phyloP scores from a whole-genome alignment of 2,888 invertebrate species.

The Prionchulus punctatus region DNA sequence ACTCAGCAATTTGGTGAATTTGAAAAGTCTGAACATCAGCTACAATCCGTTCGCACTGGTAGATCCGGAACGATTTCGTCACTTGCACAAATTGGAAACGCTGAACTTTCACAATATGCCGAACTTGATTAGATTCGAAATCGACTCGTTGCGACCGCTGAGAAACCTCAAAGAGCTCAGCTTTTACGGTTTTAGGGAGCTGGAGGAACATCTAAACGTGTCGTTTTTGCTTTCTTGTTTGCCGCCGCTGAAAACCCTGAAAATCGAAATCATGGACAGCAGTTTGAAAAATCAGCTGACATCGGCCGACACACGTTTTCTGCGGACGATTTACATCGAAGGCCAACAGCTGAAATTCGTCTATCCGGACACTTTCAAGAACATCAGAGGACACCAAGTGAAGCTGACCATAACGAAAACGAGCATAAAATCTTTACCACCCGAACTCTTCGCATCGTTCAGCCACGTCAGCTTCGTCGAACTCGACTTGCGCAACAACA shows the following conservation, averaged over 20 bases:
- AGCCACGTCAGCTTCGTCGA: slow-evolving; percentile 6
- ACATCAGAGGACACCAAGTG: slow-evolving; percentile 5
- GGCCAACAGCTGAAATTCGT: not conserved
- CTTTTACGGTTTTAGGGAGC: slow-evolving; percentile 18
- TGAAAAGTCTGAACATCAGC: slow-evolving; percentile 24
- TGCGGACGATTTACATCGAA: slow-evolving; percentile 3
- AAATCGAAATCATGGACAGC: slow-evolving; percentile 9
- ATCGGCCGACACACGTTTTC: slow-evolving; percentile 2
- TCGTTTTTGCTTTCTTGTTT: slow-evolving; percentile 18
- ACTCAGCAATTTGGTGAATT: slow-evolving; percentile 14
- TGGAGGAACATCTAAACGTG: slow-evolving; percentile 16
- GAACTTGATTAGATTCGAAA: slow-evolving; percentile 16
- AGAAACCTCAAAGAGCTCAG: slow-evolving; percentile 18
- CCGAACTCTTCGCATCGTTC: slow-evolving; percentile 7
- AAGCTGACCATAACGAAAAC: slow-evolving; percentile 7
- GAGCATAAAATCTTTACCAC: not conserved
- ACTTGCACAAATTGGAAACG: slow-evolving; percentile 12
- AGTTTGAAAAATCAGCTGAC: not conserved
- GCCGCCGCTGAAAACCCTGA: slow-evolving; percentile 21
- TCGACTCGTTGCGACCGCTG: slow-evolving; percentile 17
- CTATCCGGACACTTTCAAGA: slow-evolving; percentile 6
- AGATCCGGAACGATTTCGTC: not conserved
- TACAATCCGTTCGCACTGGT: slow-evolving; percentile 20
- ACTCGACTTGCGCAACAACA: slow-evolving; percentile 10
- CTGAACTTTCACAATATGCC: slow-evolving; percentile 20